Base-by-base conservation (phyloP, 2,888 invertebrate species). In the Amphipoea lucens region DNA sequence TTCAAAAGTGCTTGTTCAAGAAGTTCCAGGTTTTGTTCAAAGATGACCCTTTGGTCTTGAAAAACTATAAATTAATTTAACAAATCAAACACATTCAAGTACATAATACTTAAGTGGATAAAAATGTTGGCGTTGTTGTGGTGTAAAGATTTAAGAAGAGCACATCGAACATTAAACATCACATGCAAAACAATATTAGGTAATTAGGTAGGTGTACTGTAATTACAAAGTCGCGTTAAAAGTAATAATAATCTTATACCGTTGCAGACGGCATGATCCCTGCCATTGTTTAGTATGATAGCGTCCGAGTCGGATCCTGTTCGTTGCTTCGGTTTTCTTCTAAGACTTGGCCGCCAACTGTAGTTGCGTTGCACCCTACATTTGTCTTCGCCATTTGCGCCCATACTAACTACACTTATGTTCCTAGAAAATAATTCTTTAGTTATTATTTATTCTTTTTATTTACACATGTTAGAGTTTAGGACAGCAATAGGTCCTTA, bases 281-380 rank as follows among this genome's bases (percentile, higher is more conserved):
- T 97, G 68, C 98, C 98, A 91, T 98, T 98, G 89, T 98, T 98
- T 40, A 98, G 93, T 7, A 97, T 96, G n/a, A 97, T 97, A 60
- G 97, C 97, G 72, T 97, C 97, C 5, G 97, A 97, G 85, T 97
- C 96, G 0, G 97, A 97, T 0, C 97, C 97, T 20, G 97, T 97
- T 79, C 97, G 94, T 87, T 96, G 97, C 90, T 97, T 97, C 77
- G 91, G 94, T 86, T 98, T 98, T 88, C 97, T 97, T 82, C 98
- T 97, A 90, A 99, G 96, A 93, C 99, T 98, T 74, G 98, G 97
- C 81, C 98, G 98, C 98, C 98, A 98, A 84, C 98, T 98, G 91
- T 98, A 98, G 40, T 98, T 98, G 89, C 98, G 96, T 87, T 98
- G 98, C 45, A 98, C 97, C 89, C 97, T 96, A 85, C 97, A 97